A percentile compares a stretch with the other conserved stretches of the same genome.
Evolutionary conservation across 1,140 invertebrate species (phyloP).

Genomic region (Penaeus chinensis): DNA sequence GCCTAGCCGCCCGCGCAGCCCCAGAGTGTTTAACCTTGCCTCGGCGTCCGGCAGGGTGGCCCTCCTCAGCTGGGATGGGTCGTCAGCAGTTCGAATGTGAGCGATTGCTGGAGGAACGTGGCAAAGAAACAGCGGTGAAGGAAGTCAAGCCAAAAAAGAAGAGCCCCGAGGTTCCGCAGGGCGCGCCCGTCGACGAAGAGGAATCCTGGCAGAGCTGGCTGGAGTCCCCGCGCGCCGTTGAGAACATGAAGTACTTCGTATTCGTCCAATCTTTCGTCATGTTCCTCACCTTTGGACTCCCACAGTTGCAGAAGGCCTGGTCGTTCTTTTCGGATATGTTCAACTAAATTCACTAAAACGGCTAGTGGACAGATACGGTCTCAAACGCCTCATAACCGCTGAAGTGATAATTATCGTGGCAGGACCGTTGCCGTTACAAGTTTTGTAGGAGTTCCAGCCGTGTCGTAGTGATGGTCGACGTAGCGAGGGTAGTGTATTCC

Average conservation of each 20-base stretch:
- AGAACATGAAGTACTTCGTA: constrained; percentile 46
- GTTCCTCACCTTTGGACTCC: constrained; percentile 50
- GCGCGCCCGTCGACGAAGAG: neutral
- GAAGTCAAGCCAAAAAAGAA: constrained; percentile 18
- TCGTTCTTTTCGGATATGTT: neutral
- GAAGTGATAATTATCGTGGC: no score
- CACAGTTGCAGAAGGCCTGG: constrained; percentile 36
- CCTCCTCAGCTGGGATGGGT: constrained; percentile 48
- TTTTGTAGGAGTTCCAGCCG: neutral
- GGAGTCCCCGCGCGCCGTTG: constrained; percentile 26
- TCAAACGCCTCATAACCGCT: no score
- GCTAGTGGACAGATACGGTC: no score
- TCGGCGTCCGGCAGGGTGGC: neutral
- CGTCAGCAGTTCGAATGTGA: constrained; percentile 36
- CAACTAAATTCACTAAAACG: no score
- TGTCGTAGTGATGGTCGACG: constrained; percentile 36
- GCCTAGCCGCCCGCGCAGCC: no score
- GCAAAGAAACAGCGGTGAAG: constrained; percentile 25
- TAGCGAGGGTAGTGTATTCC: neutral
- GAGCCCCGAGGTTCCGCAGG: neutral
- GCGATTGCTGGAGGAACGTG: constrained; percentile 34
- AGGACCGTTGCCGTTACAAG: no score
- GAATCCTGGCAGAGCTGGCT: constrained; percentile 27
- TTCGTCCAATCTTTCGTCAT: constrained; percentile 47
- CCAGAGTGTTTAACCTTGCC: neutral